Percentiles rank a stretch among this genome's conserved stretches.
phyloP scores from a whole-genome alignment of 2,113 vertebrate species.

The Leucosticte australis region DNA sequence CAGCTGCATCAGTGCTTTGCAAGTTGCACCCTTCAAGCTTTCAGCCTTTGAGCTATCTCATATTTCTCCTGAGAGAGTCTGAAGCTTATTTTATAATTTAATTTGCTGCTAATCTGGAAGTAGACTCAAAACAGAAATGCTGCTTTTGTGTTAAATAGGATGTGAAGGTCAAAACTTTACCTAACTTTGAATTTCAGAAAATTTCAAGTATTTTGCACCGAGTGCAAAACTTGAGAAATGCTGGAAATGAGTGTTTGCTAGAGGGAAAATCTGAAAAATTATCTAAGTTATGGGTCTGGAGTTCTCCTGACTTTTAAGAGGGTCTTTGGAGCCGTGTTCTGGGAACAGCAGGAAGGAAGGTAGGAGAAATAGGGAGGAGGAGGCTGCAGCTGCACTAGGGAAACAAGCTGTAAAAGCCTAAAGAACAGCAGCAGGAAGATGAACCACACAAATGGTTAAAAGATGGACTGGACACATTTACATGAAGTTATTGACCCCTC shows the following conservation, averaged over 20 bases:
- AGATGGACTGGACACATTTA: not conserved
- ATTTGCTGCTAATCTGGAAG: not conserved
- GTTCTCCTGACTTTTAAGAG: not conserved
- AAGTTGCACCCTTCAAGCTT: not conserved
- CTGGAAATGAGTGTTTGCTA: not conserved
- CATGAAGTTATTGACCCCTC: not conserved
- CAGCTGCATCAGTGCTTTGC: not conserved
- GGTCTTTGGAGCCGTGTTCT: not conserved
- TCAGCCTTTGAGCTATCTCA: accelerated
- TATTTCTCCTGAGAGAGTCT: not conserved
- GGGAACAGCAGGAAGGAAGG: not conserved
- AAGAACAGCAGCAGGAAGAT: not conserved
- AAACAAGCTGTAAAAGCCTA: not conserved
- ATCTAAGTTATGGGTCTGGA: not conserved
- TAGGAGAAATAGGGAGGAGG: not conserved
- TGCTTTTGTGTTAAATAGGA: not conserved
- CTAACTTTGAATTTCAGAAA: not conserved
- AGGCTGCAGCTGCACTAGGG: not conserved
- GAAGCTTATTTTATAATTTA: not conserved
- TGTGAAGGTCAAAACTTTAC: not conserved
- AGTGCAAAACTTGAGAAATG: not conserved
- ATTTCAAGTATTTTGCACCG: not conserved
- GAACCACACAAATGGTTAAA: not conserved
- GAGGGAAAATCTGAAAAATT: not conserved
- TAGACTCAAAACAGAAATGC: not conserved